Conservation (phyloP, 2,888 invertebrate genomes). For the Phalangium opilio region DNA sequence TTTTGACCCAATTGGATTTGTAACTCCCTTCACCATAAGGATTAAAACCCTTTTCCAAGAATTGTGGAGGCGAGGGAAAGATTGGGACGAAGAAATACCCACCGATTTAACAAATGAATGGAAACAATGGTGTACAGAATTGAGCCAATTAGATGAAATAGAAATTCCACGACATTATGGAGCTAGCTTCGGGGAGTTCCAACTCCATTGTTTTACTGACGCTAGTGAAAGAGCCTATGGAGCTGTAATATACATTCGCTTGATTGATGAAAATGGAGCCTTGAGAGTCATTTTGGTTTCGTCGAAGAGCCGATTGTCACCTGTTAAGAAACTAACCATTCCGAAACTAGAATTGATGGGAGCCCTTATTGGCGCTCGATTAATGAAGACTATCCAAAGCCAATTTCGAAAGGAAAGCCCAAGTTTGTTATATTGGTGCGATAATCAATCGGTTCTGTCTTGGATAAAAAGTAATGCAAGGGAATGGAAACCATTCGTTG, state of each 20-base stretch:
- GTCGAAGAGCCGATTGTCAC: neutral
- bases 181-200: no score
- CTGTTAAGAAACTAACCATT: conserved; percentile 2
- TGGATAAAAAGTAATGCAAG: no score
- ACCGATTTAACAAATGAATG: no score
- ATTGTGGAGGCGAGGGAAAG: no score
- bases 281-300: neutral
- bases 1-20: no score
- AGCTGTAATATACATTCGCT: neutral
- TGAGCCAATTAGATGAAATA: no score
- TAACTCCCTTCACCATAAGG: no score
- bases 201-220: conserved; percentile 1
- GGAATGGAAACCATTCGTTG: no score
- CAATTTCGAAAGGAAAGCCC: neutral
- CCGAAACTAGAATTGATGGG: conserved; percentile 1
- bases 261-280: neutral
- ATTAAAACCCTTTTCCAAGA: no score
- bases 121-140: no score
- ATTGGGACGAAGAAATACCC: no score
- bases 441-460: neutral
- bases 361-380: neutral
- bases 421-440: neutral
- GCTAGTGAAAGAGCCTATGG: conserved; percentile 2
- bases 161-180: no score
- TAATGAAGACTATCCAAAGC: neutral